These are phyloP conservation scores for Sciurus niger DNA, from an alignment of 2,113 vertebrate species.

Conservation along the genomic window DNA sequence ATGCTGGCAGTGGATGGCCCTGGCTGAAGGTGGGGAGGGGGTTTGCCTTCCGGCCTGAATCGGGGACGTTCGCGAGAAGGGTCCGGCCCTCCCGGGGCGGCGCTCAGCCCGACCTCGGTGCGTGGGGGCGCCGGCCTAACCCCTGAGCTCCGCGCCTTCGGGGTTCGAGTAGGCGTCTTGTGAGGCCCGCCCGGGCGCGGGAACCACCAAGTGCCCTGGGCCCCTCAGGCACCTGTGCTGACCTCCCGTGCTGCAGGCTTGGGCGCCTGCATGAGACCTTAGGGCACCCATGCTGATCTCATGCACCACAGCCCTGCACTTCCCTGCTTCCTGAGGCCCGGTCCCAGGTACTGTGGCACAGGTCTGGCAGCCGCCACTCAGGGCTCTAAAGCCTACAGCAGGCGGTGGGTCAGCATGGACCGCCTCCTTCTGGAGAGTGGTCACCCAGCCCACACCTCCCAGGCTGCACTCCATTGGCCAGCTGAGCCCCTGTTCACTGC, in stretches of 20 bases:
- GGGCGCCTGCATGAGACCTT: too few relatives aligned
- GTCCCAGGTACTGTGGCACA: not conserved
- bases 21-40: fast-evolving
- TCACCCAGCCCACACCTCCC: too few relatives aligned
- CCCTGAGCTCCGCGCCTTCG: not conserved
- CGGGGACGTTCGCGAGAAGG: not conserved
- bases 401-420: not conserved
- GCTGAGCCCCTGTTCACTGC: not conserved
- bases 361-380: not conserved
- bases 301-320: too few relatives aligned
- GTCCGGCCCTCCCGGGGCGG: too few relatives aligned
- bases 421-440: not conserved
- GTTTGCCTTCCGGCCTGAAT: not conserved
- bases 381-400: not conserved
- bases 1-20: fast-evolving
- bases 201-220: too few relatives aligned
- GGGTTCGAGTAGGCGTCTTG: not conserved
- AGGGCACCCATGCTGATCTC: too few relatives aligned
- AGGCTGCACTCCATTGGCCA: not conserved
- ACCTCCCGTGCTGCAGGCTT: too few relatives aligned
- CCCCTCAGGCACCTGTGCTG: too few relatives aligned
- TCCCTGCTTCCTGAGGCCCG: too few relatives aligned
- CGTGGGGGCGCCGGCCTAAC: not conserved
- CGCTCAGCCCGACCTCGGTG: too few relatives aligned
- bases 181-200: not conserved